phyloP scores from a whole-genome alignment of 2,113 vertebrate genomes.

The Perca flavescens region DNA sequence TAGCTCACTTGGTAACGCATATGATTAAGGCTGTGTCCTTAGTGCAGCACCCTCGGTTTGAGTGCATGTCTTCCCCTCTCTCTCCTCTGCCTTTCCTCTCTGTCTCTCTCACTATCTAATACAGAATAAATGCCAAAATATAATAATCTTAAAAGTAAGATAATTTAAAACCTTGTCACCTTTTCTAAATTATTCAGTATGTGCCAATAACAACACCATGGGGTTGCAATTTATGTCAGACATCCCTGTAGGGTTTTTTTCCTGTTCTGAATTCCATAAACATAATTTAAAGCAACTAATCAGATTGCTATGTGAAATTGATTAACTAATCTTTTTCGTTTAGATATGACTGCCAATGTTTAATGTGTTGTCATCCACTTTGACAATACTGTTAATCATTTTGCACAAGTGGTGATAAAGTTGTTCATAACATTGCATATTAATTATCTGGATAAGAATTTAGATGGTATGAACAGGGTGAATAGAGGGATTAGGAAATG shows the following conservation, averaged over 20 bases:
- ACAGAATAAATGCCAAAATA: too few species aligned
- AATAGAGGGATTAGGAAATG: not conserved
- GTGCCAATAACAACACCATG: not conserved
- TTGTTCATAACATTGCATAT: not conserved
- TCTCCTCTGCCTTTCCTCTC: too few species aligned
- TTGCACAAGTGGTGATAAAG: not conserved
- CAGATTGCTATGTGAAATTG: not conserved
- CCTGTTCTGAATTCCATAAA: not conserved
- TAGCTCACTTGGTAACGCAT: too few species aligned
- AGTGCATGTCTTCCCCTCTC: too few species aligned
- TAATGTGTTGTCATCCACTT: constrained; percentile 7
- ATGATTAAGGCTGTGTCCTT: too few species aligned
- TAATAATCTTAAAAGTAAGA: not conserved
- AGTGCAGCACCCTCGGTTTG: too few species aligned
- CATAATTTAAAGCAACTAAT: not conserved
- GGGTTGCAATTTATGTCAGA: not conserved
- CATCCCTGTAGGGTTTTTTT: not conserved
- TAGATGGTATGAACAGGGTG: not conserved
- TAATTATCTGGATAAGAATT: not conserved
- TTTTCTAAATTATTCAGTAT: not conserved
- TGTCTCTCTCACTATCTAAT: too few species aligned
- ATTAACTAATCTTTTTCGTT: not conserved
- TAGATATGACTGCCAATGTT: not conserved
- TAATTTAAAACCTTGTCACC: not conserved
- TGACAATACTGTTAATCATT: constrained; percentile 8